Base-by-base conservation (phyloP, 2,113 vertebrate species). In the Labeo catla region DNA sequence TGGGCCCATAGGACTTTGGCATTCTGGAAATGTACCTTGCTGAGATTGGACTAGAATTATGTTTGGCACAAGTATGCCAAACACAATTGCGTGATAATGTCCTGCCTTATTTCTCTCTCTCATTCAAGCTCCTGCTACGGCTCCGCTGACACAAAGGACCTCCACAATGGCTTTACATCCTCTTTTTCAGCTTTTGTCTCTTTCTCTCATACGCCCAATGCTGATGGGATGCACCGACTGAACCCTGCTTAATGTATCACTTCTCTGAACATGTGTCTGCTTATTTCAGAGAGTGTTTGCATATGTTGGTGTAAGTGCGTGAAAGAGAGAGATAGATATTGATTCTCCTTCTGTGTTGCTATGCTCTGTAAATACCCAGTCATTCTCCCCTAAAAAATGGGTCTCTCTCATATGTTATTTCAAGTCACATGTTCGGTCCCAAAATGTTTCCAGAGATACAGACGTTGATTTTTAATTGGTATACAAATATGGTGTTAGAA, bases 21-120 rank as follows among this genome's bases (percentile, higher is more conserved):
- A 91, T 87, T 92, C 90, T 90, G 90, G 88, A 91, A 92, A 85
- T 89, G 89, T 88, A 90, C 89, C 92, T 81, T 77, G 86, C 92
- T 94, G 91, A 87, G 87, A 92, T 80, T 89, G 86, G 93, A 92
- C 94, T 90, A 88, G 90, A 83, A 89, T 90, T 90, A 85, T 90
- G 86, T 91, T 90, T 89, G 89, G 92, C 85, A 85, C 59, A 43
- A 79, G 59, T 74, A 79, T 86, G 81, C 83, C 81, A 84, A 84
- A 84, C 68, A 81, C 84, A 80, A 90, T 83, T 85, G 86, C 21
- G 47, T 84, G 79, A 82, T 54, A 85, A 34, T 86, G 49, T 81
- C 34, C 39, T 36, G 50, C 79, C 81, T 76, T 87, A 72, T 72
- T 84, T 76, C 57, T 57, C 34, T 73, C 19, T 23, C 66, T 84